These are phyloP conservation scores for cattle (Bos taurus) DNA, from an alignment of 2,113 vertebrate species.

Conservation along the genomic window DNA sequence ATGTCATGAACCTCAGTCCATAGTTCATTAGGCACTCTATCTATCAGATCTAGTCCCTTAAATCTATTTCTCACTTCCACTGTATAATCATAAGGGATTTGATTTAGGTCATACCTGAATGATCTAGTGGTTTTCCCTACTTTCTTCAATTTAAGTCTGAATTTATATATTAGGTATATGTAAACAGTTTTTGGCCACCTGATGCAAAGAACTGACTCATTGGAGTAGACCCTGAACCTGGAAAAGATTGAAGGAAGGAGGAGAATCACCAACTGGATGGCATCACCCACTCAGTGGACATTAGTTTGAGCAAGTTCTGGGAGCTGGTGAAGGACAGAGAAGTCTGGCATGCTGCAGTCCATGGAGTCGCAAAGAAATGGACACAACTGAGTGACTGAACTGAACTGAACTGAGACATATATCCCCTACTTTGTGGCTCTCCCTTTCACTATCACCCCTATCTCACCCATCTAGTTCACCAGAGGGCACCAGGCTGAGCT, in stretches of 20 bases:
- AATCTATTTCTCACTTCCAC: too few species aligned
- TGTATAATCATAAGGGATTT: too few species aligned
- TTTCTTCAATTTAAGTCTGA: too few species aligned
- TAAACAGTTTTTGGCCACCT: not conserved
- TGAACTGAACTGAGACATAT: not conserved
- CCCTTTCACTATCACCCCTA: not conserved
- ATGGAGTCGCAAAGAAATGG: rapidly evolving
- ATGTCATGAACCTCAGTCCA: too few species aligned
- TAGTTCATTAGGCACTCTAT: too few species aligned
- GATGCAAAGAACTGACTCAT: not conserved
- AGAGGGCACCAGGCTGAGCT: not conserved
- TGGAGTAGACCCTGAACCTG: not conserved
- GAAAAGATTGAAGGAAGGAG: not conserved
- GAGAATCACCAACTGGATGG: not conserved
- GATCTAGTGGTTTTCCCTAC: too few species aligned
- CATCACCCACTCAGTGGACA: not conserved
- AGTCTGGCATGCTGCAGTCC: not conserved
- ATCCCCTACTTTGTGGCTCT: not conserved
- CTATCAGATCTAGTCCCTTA: too few species aligned
- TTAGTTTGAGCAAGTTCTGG: not conserved
- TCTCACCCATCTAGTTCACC: not conserved
- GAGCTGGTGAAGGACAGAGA: not conserved
- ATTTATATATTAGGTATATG: not conserved
- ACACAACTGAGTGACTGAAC: not conserved
- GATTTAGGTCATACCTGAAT: too few species aligned